Percentiles rank a stretch among this genome's conserved stretches.
phyloP scores from a whole-genome alignment of 2,888 invertebrate genomes.

The Lamellibrachia satsuma region DNA sequence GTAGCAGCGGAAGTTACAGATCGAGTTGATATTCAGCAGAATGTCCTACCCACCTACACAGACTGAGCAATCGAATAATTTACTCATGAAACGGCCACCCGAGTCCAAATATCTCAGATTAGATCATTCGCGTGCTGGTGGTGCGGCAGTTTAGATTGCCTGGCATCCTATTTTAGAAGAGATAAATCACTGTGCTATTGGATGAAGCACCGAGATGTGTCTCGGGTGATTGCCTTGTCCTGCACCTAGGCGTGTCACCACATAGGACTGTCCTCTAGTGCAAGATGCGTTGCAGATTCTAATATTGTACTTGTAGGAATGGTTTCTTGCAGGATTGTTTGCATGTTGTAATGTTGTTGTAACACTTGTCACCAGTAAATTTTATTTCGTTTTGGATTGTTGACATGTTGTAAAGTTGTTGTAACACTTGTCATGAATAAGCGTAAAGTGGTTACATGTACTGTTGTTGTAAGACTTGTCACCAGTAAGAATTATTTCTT shows the following conservation, averaged over 20 bases:
- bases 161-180: neutral
- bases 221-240: neutral
- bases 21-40: neutral
- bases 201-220: neutral
- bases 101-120: neutral
- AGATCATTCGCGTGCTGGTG: neutral
- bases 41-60: neutral
- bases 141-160: neutral
- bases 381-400: no score
- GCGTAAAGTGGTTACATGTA: no score
- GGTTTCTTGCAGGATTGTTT: neutral
- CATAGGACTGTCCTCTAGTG: neutral
- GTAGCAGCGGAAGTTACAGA: neutral
- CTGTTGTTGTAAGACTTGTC: neutral
- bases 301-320: neutral
- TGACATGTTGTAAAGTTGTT: neutral
- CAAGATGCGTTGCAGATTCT: neutral
- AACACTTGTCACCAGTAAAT: neutral
- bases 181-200: neutral
- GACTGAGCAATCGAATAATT: neutral
- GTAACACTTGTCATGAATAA: neutral
- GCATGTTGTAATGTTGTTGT: neutral
- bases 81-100: neutral
- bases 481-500: neutral
- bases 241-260: neutral